Base-by-base conservation (phyloP, 1,140 invertebrate species). In the Heliothis virescens region DNA sequence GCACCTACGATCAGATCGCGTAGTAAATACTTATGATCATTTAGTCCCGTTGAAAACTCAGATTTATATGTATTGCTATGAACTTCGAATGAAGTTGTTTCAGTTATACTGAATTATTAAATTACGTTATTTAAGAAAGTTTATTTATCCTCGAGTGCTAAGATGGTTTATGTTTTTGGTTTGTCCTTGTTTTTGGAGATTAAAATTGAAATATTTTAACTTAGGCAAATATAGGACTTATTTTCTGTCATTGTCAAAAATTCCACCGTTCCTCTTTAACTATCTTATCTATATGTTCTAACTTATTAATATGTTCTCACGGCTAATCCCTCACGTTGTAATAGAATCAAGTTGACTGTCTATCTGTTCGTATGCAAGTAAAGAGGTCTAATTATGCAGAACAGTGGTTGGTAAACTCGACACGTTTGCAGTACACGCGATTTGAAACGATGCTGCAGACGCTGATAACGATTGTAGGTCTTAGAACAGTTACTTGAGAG, bases 381-480 rank as follows among this genome's bases (percentile, higher is more conserved):
- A 48, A 12, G 18, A 18, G 48, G 52, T 69, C 16, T 69, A 69
- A 69, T 69, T 69, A 69, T 69, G 65, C 65, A 69, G 48, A 69
- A 16, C 26, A 29, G 65, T 69, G 48, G 50, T 69, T 69, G 47
- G 48, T 69, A 69, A 52, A 53, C 65, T 26, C 65, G 5, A 69
- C 65, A 69, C 65, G 65, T 69, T 15, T 52, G 34, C 48, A 21
- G 18, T 50, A 52, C 65, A 69, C n/a, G 48, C 65, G 47, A 69
- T 52, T 52, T 48, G 65, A 52, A 52, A 52, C 65, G 65, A 69
- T 52, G 65, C 65, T 52, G 65, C 18, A 26, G 48, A 11, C 10
- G 5, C 1, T 69, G 65, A 69, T 69, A 69, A 52, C 16, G 65
- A 69, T 26, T 69, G 65, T 69, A 52, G 65, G 65, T 52, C 65